Percentiles rank a stretch among this genome's conserved stretches.
These are phyloP conservation scores for Condylura cristata DNA, from an alignment of 2,113 vertebrate genomes.

Conservation along the genomic window DNA sequence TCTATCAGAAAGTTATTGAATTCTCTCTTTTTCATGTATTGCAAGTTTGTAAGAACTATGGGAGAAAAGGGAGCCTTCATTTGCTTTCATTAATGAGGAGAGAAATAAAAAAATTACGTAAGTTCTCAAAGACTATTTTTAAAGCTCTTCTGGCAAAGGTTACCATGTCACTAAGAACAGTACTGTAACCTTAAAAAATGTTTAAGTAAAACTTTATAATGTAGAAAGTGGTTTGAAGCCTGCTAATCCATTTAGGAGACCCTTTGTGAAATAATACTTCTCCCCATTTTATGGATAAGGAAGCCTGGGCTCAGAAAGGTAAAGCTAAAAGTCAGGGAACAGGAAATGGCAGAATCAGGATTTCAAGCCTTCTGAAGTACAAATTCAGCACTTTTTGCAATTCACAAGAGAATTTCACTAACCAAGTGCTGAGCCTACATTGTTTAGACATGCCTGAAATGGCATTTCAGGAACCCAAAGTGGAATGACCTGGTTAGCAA, in stretches of 20 bases:
- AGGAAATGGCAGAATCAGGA: background rate
- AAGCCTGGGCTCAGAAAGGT: conserved; percentile 18
- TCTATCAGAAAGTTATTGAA: background rate
- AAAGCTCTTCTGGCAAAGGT: conserved; percentile 20
- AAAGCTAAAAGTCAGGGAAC: conserved; percentile 34
- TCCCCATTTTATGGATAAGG: conserved; percentile 28
- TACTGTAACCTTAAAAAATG: background rate
- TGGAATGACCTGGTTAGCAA: conserved; percentile 76
- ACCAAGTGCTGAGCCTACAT: conserved; percentile 39
- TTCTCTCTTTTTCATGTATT: background rate
- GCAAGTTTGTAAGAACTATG: conserved; percentile 27
- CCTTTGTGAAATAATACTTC: background rate
- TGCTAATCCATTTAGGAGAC: conserved; percentile 31
- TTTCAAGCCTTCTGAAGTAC: conserved; percentile 55
- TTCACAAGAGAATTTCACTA: conserved; percentile 62
- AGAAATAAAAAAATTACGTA: background rate
- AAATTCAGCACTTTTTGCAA: conserved; percentile 57
- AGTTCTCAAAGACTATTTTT: background rate
- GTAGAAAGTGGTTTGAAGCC: background rate
- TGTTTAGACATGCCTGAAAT: conserved; percentile 75
- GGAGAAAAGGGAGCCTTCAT: background rate
- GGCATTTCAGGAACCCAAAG: conserved; percentile 77
- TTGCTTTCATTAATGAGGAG: background rate
- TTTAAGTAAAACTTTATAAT: background rate
- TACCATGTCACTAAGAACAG: background rate